A percentile compares a stretch with the other conserved stretches of the same genome.
Evolutionary conservation across 2,888 invertebrate genomes (phyloP).

Genomic region (Hydraecia micacea): DNA sequence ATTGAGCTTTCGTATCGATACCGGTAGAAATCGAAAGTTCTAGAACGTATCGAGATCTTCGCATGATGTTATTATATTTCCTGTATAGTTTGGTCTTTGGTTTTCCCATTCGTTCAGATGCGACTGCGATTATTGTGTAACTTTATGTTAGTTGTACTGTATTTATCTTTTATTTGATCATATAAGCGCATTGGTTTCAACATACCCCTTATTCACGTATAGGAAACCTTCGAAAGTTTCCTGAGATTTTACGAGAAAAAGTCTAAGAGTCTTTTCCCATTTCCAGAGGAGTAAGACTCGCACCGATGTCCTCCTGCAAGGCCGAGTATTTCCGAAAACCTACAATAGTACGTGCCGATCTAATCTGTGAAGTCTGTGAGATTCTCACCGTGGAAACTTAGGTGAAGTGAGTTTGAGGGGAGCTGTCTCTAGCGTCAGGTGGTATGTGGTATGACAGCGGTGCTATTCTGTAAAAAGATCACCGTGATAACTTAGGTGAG

Average conservation of each 20-base stretch:
- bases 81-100: constrained; percentile 8
- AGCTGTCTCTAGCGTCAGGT: not conserved
- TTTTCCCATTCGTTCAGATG: constrained; percentile 9
- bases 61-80: constrained; percentile 15
- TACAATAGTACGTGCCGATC: not conserved
- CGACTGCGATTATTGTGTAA: constrained; percentile 8
- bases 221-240: not conserved
- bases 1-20: constrained; percentile 7
- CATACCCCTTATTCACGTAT: not conserved
- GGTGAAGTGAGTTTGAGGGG: not conserved
- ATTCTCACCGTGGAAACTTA: not conserved
- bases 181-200: not conserved
- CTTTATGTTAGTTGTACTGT: not conserved
- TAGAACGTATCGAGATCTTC: constrained; percentile 16
- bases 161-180: constrained; percentile 9
- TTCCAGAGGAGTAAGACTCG: not conserved
- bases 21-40: constrained; percentile 28
- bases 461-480: too few relatives aligned
- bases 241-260: not conserved
- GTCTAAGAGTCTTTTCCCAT: not conserved
- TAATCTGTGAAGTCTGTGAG: not conserved
- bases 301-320: not conserved
- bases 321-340: not conserved
- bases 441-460: not conserved
- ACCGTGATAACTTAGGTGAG: too few relatives aligned